These are phyloP conservation scores for Acrocephalus kingi DNA, from an alignment of 2,113 vertebrate species.

Conservation along the genomic window DNA sequence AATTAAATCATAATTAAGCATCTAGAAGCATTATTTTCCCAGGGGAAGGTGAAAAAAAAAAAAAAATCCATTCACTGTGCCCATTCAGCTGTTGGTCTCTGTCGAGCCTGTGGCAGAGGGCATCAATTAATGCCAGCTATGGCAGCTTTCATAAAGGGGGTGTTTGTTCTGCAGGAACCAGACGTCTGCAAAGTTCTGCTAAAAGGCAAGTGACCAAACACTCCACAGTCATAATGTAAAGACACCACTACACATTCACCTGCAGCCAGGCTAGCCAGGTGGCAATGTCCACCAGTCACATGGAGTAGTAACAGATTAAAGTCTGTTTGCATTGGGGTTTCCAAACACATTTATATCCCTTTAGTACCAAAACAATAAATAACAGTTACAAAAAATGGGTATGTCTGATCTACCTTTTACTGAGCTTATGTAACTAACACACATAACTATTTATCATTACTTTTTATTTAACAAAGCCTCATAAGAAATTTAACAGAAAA, in stretches of 20 bases:
- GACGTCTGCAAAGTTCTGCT: not conserved
- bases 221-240: not conserved
- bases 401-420: not conserved
- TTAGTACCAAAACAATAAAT: not conserved
- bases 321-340: not conserved
- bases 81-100: constrained; percentile 6
- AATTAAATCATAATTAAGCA: constrained; percentile 54
- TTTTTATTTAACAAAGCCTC: not conserved
- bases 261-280: not conserved
- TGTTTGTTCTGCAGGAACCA: not conserved
- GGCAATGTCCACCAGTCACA: not conserved
- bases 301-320: fast-evolving
- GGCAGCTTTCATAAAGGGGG: not conserved
- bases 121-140: not conserved
- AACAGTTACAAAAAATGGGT: fast-evolving
- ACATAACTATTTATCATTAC: not conserved
- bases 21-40: not conserved
- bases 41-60: not conserved
- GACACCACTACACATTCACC: not conserved
- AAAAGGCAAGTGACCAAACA: not conserved
- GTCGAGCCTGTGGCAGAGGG: not conserved
- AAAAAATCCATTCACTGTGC: not conserved
- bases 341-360: not conserved
- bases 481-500: not conserved
- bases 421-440: not conserved